Evolutionary conservation across 2,113 vertebrate genomes (phyloP).

Genomic region (Willisornis vidua): DNA sequence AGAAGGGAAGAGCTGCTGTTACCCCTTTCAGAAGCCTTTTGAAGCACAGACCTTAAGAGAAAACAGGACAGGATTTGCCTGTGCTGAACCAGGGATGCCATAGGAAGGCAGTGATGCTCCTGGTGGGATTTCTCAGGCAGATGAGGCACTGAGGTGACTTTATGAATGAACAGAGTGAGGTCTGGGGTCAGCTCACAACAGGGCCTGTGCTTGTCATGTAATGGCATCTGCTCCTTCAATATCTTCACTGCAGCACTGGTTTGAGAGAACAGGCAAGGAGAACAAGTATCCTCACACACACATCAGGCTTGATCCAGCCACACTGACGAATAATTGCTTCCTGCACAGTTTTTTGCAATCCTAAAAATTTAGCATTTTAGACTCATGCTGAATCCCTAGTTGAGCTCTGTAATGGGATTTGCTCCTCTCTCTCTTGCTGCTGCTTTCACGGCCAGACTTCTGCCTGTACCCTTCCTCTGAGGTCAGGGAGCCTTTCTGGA

Average conservation of each 20-base stretch:
- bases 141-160: neutral
- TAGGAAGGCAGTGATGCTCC: neutral
- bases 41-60: neutral
- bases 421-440: neutral
- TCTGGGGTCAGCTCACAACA: neutral
- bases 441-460: fast-evolving
- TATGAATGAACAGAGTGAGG: neutral
- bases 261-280: neutral
- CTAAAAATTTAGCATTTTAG: neutral
- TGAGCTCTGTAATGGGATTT: neutral
- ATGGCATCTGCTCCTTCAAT: neutral
- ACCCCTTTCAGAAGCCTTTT: neutral
- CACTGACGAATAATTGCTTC: neutral
- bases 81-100: fast-evolving
- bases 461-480: neutral
- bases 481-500: neutral
- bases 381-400: neutral
- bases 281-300: neutral
- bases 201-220: neutral
- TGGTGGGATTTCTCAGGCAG: neutral
- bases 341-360: neutral
- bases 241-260: neutral
- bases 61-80: neutral
- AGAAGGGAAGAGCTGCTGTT: neutral
- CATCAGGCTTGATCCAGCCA: neutral